Evolutionary conservation across 1,140 invertebrate genomes (phyloP).

Genomic region (Wasmannia auropunctata): DNA sequence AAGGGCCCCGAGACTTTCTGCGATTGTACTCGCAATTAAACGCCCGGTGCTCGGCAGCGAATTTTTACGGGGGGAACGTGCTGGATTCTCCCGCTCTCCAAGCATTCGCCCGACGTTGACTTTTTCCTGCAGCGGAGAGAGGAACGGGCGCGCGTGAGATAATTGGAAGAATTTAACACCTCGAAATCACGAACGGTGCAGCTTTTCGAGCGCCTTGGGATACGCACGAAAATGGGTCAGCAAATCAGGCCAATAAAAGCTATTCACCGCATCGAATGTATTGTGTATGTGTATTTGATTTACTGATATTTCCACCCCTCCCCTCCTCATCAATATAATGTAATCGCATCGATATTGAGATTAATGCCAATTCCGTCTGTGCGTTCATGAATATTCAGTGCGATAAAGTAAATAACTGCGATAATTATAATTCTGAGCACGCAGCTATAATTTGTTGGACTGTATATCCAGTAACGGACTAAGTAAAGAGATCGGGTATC

Average conservation of each 20-base stretch:
- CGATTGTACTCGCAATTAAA: conserved; percentile 53
- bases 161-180: not conserved
- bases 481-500: not conserved
- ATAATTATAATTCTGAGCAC: not conserved
- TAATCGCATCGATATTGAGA: not conserved
- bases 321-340: not conserved
- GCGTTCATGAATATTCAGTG: not conserved
- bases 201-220: not conserved
- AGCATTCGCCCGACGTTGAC: not conserved
- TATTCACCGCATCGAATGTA: not conserved
- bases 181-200: not conserved
- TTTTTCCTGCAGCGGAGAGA: not conserved
- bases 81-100: not conserved
- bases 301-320: too few species aligned
- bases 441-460: not conserved
- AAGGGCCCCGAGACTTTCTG: not conserved
- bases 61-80: conserved; percentile 38
- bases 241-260: not conserved
- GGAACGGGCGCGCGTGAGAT: not conserved
- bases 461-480: not conserved
- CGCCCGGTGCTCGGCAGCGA: not conserved
- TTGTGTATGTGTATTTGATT: not conserved
- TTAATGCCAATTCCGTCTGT: not conserved
- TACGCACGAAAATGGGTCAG: not conserved
- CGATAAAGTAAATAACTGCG: conserved; percentile 30